Evolutionary conservation across 2,797 vertebrate species (phyloP).

Genomic region (Mallotus villosus): DNA sequence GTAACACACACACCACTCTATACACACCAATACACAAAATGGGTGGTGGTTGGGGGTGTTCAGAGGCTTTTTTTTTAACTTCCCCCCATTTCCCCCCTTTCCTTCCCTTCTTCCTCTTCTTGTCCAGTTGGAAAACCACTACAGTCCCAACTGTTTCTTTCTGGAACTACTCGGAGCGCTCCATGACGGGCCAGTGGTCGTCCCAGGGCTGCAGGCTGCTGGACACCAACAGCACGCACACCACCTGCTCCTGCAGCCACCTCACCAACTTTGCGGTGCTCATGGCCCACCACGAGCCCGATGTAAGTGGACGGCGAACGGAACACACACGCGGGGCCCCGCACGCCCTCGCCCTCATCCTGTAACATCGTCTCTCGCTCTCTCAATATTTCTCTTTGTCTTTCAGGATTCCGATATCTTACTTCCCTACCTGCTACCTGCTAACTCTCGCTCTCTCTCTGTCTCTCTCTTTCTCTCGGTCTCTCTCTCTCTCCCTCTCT

Average conservation of each 20-base stretch:
- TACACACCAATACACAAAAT: neutral
- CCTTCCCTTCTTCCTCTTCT: no score
- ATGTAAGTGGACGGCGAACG: constrained; percentile 67
- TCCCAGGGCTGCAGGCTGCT: constrained; percentile 97
- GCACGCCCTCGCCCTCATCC: neutral
- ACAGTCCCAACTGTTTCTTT: constrained; percentile 99
- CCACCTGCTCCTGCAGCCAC: constrained; percentile 95
- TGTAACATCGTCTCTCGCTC: neutral
- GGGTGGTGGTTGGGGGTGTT: no score
- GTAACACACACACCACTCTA: neutral
- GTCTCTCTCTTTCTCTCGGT: constrained; percentile 61
- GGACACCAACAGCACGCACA: constrained; percentile 94
- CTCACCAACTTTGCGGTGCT: constrained; percentile 98
- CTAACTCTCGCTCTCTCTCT: constrained; percentile 50
- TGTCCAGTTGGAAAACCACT: constrained; percentile 73
- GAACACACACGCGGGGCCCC: constrained; percentile 9
- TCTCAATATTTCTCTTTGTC: neutral
- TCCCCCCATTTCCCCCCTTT: constrained; percentile 35
- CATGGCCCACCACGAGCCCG: constrained; percentile 84
- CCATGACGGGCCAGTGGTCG: constrained; percentile 99
- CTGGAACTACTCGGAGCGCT: constrained; percentile 99
- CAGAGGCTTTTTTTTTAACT: no score
- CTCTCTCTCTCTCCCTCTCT: constrained; percentile 64
- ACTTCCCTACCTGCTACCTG: neutral
- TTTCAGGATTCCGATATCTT: no score